Conservation (phyloP, 2,113 vertebrate species). For the Cyanoramphus novaezelandiae region DNA sequence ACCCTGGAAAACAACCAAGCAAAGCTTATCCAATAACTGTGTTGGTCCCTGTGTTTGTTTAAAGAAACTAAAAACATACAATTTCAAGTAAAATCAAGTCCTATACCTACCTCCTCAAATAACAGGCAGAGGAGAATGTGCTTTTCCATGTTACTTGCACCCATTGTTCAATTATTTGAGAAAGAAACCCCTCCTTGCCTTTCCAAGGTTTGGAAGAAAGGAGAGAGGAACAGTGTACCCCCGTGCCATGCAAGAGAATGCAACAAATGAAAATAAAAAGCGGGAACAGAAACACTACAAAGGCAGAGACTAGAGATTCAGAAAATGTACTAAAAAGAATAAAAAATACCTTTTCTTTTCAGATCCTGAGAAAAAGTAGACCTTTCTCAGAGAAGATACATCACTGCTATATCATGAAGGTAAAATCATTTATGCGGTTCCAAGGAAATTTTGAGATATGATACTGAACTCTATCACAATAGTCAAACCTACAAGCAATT, state of each 20-base stretch:
- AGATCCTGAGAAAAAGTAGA: not conserved
- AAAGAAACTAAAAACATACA: not conserved
- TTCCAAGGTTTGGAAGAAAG: not conserved
- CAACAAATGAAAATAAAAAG: not conserved
- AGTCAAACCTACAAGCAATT: not conserved
- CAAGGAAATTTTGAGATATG: not conserved
- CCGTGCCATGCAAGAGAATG: not conserved
- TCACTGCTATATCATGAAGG: not conserved
- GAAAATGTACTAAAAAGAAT: not conserved
- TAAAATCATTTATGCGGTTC: not conserved
- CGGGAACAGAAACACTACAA: not conserved
- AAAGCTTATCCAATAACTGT: not conserved
- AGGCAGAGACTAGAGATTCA: not conserved
- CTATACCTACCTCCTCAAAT: not conserved
- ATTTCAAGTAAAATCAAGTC: not conserved
- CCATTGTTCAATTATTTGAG: not conserved
- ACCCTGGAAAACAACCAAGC: not conserved
- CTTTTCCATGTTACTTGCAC: not conserved
- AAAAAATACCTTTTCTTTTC: not conserved
- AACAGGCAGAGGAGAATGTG: not conserved
- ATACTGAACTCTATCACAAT: not conserved
- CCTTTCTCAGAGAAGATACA: not conserved
- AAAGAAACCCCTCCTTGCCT: not conserved
- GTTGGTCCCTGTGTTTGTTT: not conserved
- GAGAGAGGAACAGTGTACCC: fast-evolving